Evolutionary conservation across 2,797 vertebrate genomes (phyloP).

Genomic region (Cygnus olor): DNA sequence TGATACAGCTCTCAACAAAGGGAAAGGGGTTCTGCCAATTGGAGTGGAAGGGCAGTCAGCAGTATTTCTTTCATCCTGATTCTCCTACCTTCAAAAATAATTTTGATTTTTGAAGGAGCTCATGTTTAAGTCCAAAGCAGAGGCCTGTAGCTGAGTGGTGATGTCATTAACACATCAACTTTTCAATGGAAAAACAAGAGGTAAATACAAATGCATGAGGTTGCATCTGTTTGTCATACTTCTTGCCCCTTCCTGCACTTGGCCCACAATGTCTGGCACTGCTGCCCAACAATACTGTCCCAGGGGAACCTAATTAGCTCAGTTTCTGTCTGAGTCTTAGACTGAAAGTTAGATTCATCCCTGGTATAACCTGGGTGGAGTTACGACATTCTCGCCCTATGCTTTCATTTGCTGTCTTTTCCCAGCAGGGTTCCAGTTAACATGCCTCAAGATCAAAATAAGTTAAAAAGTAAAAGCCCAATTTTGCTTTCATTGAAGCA

Average conservation of each 20-base stretch:
- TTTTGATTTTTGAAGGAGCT: neutral
- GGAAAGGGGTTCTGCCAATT: neutral
- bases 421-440: neutral
- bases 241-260: neutral
- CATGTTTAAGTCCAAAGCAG: neutral
- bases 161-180: neutral
- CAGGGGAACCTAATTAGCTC: neutral
- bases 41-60: neutral
- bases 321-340: neutral
- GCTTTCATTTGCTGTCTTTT: neutral
- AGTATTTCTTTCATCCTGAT: neutral
- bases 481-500: neutral
- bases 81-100: neutral
- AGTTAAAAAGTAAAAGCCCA: neutral
- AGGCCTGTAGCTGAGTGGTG: neutral
- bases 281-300: neutral
- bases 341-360: neutral
- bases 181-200: neutral
- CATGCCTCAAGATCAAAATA: neutral
- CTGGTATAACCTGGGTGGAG: neutral
- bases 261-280: neutral
- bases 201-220: neutral
- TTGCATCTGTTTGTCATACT: no score
- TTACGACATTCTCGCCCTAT: neutral
- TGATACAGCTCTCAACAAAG: fast-evolving